Base-by-base conservation (phyloP, 2,113 vertebrate genomes). In the Manacus vitellinus region DNA sequence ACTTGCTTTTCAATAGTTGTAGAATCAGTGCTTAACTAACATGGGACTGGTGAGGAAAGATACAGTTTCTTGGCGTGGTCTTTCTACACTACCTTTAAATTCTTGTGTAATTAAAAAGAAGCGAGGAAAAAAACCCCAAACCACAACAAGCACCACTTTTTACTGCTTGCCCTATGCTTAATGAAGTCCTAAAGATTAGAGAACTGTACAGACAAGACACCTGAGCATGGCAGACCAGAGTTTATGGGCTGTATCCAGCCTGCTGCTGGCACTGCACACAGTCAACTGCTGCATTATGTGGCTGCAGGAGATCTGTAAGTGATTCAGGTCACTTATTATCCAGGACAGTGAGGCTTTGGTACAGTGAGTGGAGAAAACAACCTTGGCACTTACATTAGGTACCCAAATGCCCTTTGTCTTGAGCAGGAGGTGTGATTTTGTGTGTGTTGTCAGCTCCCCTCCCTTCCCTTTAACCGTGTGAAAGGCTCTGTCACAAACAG, bases 21-120 rank as follows among this genome's bases (percentile, higher is more conserved):
- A 94, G 52, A 77, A 83, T 51, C 43, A 51, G 30, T 39, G 19
- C 46, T 79, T 68, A 73, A 31, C 72, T 73, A 31, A 76, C 9
- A 44, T 22, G 52, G 56, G 87, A 63, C 68, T 80, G 63, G 24
- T 0, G 3, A 85, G 70, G 51, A 88, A 75, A 89, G 51, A 31
- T 22, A 47, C 0, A 39, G 39, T 65, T 89, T 92, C 55, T 92
- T 94, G 78, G 67, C 79, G 37, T n/a, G 20, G 47, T 24, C 47
- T 81, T 92, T 52, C 33, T n/a, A 41, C 10, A 8, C 37, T 59
- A 17, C 68, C 27, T 91, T 86, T 74, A 91, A 91, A 86, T 88
- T 84, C 88, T 56, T 83, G 39, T 63, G 44, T 94, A 92, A 94
- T 95, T 95, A 91, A 94, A 94, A 74, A 95, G 76, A 89, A 90